Evolutionary conservation across 2,888 invertebrate genomes (phyloP).

Genomic region (Acleris cristana): DNA sequence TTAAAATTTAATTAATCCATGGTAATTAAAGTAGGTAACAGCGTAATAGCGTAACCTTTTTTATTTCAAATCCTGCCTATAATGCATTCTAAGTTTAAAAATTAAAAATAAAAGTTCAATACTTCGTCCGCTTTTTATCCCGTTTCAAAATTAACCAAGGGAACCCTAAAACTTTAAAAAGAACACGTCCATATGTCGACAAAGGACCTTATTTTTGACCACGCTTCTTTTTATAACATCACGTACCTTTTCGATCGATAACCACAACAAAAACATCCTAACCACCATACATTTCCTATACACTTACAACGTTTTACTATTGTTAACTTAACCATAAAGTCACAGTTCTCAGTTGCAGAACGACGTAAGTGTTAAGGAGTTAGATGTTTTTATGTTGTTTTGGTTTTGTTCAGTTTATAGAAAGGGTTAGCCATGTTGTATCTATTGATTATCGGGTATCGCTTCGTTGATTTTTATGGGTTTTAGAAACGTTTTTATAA

Average conservation of each 20-base stretch:
- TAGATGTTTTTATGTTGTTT: no score
- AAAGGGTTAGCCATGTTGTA: slow-evolving; percentile 31
- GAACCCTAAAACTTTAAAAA: slow-evolving; percentile 17
- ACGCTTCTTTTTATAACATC: slow-evolving; percentile 15
- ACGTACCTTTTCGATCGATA: slow-evolving; percentile 5
- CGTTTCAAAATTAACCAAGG: no score
- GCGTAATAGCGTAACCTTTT: no score
- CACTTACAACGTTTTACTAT: neutral
- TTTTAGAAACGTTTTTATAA: slow-evolving; percentile 1
- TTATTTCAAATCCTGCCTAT: no score
- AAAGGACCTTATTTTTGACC: slow-evolving; percentile 20
- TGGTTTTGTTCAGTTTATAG: no score
- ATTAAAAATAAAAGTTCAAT: no score
- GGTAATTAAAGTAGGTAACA: no score
- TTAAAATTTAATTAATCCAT: no score
- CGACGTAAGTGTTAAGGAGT: no score
- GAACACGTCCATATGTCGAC: slow-evolving; percentile 24
- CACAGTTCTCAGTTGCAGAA: no score
- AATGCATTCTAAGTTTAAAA: no score
- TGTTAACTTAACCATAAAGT: slow-evolving; percentile 16
- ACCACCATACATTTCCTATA: neutral
- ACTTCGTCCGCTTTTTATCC: no score
- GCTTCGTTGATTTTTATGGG: slow-evolving; percentile 29
- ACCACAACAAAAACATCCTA: neutral
- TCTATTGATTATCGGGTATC: slow-evolving; percentile 36